Evolutionary conservation across 2,888 invertebrate species (phyloP).

Genomic region (Thysanoteuthis rhombus): DNA sequence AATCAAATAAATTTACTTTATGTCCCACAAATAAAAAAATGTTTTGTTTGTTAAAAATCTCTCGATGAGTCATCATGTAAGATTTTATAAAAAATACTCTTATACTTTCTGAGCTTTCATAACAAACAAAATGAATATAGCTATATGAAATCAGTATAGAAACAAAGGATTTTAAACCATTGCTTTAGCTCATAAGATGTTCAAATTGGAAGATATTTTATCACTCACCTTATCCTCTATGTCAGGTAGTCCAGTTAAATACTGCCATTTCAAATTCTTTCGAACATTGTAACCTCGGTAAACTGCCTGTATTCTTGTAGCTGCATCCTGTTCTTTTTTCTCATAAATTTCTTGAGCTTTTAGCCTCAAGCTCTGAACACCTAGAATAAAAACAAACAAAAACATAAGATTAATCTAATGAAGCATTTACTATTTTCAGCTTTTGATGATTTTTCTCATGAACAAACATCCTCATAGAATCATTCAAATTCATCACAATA

Average conservation of each 20-base stretch:
- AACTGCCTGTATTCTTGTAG: constrained; percentile 55
- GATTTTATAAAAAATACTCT: no score
- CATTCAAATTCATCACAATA: no score
- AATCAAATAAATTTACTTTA: no score
- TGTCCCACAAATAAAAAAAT: no score
- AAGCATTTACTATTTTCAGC: no score
- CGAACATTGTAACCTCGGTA: constrained; percentile 54
- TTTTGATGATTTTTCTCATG: no score
- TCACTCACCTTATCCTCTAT: constrained; percentile 28
- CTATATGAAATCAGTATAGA: no score
- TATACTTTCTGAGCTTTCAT: no score
- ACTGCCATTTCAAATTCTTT: constrained; percentile 46
- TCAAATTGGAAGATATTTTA: neutral
- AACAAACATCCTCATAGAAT: no score
- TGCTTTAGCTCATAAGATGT: neutral
- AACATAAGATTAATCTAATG: neutral
- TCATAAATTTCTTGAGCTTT: constrained; percentile 30
- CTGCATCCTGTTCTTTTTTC: constrained; percentile 43
- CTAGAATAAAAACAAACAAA: constrained; percentile 29
- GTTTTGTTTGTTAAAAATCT: no score
- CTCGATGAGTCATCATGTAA: no score
- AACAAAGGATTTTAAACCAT: neutral
- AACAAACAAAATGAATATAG: no score
- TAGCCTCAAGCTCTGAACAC: constrained; percentile 36
- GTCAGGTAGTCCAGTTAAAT: constrained; percentile 42